These are phyloP conservation scores for Drosophila novamexicana DNA, from an alignment of 1,140 invertebrate species.

Conservation along the genomic window DNA sequence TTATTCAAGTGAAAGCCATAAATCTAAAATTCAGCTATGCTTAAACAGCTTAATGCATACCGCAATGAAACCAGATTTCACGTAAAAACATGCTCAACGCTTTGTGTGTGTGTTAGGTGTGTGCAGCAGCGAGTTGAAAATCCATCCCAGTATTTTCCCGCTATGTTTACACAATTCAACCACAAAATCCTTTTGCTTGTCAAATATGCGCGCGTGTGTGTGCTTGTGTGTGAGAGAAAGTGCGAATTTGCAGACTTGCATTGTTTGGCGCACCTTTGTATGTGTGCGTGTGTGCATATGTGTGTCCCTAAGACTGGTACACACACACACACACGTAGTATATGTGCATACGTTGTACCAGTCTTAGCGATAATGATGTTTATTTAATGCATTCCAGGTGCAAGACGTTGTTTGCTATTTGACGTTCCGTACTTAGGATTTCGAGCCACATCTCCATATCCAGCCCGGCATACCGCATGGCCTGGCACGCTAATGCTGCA, in stretches of 20 bases:
- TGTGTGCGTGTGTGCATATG: constrained; percentile 21
- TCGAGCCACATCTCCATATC: constrained; percentile 34
- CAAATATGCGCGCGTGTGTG: constrained; percentile 52
- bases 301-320: not conserved
- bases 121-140: constrained; percentile 29
- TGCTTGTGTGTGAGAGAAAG: not conserved
- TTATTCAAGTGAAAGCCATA: too few relatives aligned
- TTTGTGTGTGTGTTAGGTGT: not conserved
- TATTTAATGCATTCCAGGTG: constrained; percentile 82
- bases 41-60: too few relatives aligned
- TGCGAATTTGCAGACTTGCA: constrained; percentile 38
- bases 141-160: constrained; percentile 54
- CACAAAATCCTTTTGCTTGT: constrained; percentile 75
- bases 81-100: not conserved
- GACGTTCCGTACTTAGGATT: constrained; percentile 69
- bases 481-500: constrained; percentile 48
- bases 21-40: too few relatives aligned
- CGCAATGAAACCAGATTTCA: not conserved
- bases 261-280: constrained; percentile 29
- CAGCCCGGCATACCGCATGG: constrained; percentile 3
- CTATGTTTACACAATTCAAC: constrained; percentile 67
- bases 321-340: too few relatives aligned
- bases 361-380: constrained; percentile 81
- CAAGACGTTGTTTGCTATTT: constrained; percentile 79
- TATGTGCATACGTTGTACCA: constrained; percentile 43